Evolutionary conservation across 2,888 invertebrate species (phyloP), one percentile per base, ranked within the genome.

Genomic region (Chromoteleia sp.): DNA sequence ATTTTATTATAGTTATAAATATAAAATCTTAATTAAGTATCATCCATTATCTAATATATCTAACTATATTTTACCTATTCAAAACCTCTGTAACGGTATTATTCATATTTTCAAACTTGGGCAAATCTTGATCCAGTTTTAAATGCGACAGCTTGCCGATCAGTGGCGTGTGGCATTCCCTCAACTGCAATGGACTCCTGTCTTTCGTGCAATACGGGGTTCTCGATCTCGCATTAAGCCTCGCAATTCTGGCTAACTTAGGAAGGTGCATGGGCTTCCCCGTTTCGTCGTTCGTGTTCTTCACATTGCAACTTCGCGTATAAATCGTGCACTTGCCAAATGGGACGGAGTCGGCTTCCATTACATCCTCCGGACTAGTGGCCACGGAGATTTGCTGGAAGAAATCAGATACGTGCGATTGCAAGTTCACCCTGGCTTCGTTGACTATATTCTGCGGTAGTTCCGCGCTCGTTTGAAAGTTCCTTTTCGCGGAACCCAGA

Each of bases 311-410:
- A 73, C 86, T 87, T 15, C 84, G 83, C 0, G 85, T 71, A 21
- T 84, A 89, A 0, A 87, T 45, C 5, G 86, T 81, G 2, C 85
- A 78, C 56, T 25, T 86, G 68, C 6, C 74, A 25, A 88, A 76
- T 0, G 90, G 89, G 41, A 91, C 88, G 5, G 89, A 86, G 1
- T 87, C 91, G 2, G 88, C 88, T 75, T 91, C 91, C 91, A 91
- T 91, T 29, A 91, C 89, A 81, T 91, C 91, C 43, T 91, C 91
- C 29, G 91, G 91, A 70, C 91, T 91, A 12, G 90, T 91, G 10
- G 91, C 91, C 81, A 91, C 86, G 29, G 91, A 89, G 4, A 91
- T 91, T 74, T 91, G 91, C 10, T 91, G 90, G 21, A 91, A 91
- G 54, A 91, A 91, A 68, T 91, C 91, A 10, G 91, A 89, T 0